Evolutionary conservation across 2,888 invertebrate genomes (phyloP), one percentile per base, ranked within the genome.

Genomic region (Nasonia oneida): DNA sequence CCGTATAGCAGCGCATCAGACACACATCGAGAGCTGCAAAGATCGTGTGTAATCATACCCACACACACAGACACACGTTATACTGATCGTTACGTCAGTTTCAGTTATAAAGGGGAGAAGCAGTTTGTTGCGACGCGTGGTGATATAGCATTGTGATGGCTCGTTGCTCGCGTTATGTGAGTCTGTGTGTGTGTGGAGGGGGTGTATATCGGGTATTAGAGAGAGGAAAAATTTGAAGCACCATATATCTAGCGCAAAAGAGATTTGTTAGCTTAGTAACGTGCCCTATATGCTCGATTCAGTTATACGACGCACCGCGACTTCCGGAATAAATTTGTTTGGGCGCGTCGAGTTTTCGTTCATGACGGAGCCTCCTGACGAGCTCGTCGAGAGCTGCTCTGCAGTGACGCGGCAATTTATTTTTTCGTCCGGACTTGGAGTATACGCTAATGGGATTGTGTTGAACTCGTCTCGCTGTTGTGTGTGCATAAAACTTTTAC

Each of bases 311-410:
- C 50, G 18, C 15, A 71, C 29, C n/a, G 29, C 39, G 83, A 83
- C 18, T 74, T 79, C 39, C 79, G 74, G 74, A 79, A 84, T 79
- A 64, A 74, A 74, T 84, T 74, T 74, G 67, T 79, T 84, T 79
- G 57, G 73, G 39, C 84, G 53, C 53, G 42, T 74, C 53, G 50
- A 39, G 50, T 64, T 79, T 79, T 79, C 33, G 74, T 71, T 77
- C 33, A 61, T 39, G 71, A 57, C 23, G 29, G 42, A 42, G 42
- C 18, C 29, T 33, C 1, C 29, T n/a, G n/a, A n/a, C n/a, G n/a
- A n/a, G n/a, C n/a, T 29, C 29, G 29, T 29, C 29, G 29, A 29
- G 29, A 29, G 29, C 29, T 37, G 29, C n/a, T 3, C 42, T 77
- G 23, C 10, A 61, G 33, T 33, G 67, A 67, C 33, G 33, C 0